Evolutionary conservation across 2,888 invertebrate genomes (phyloP).

Genomic region (Portevinia maculata): DNA sequence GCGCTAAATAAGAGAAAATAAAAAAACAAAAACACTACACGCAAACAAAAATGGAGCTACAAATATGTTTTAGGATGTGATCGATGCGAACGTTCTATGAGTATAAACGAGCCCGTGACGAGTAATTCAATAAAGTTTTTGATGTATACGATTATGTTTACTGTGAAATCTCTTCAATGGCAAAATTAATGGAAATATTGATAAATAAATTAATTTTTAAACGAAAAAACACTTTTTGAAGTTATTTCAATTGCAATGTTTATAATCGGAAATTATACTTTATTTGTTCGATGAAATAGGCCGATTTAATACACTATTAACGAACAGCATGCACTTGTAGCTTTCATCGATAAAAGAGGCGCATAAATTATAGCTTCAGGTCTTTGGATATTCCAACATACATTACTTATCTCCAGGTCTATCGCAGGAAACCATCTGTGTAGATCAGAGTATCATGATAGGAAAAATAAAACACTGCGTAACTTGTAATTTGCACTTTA

Average conservation of each 20-base stretch:
- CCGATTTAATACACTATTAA: neutral
- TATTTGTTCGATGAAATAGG: slow-evolving; percentile 10
- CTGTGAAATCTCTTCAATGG: slow-evolving; percentile 20
- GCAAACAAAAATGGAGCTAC: slow-evolving; percentile 1
- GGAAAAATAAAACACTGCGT: too few species aligned
- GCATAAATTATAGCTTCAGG: too few species aligned
- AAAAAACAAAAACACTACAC: slow-evolving; percentile 1
- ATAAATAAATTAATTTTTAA: slow-evolving; percentile 26
- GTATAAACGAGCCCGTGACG: slow-evolving; percentile 6
- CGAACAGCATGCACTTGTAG: neutral
- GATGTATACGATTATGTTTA: slow-evolving; percentile 37
- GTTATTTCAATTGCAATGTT: slow-evolving; percentile 21
- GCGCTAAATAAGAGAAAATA: neutral
- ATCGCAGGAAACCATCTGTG: too few species aligned
- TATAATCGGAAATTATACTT: slow-evolving; percentile 1
- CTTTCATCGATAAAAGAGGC: neutral
- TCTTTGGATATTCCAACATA: too few species aligned
- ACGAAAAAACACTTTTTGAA: slow-evolving; percentile 13
- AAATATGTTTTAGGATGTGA: slow-evolving; percentile 24
- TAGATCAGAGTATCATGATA: too few species aligned
- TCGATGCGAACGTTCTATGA: neutral
- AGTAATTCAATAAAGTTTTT: slow-evolving; percentile 39
- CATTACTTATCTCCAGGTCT: too few species aligned
- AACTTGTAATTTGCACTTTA: too few species aligned
- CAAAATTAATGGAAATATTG: slow-evolving; percentile 37